These are phyloP conservation scores for Lumbricus terrestris DNA, from an alignment of 2,888 invertebrate species.

Conservation along the genomic window DNA sequence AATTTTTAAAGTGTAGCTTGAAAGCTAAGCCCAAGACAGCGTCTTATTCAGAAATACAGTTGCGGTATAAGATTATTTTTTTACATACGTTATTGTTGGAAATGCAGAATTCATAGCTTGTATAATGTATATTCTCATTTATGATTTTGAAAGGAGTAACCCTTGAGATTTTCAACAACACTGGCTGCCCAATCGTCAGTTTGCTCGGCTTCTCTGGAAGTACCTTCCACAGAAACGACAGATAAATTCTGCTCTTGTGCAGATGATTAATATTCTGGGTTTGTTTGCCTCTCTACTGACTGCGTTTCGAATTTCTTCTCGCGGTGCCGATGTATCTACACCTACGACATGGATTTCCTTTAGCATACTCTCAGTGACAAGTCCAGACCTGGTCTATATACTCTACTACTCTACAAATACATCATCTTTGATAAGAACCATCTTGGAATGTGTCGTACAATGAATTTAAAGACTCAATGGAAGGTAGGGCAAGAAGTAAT, in stretches of 20 bases:
- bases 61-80: no score
- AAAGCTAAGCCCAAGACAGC: no score
- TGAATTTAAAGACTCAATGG: no score
- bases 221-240: conserved; percentile 75
- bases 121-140: no score
- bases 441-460: conserved; percentile 27
- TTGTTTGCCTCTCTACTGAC: conserved; percentile 67
- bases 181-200: conserved; percentile 52
- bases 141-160: no score
- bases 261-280: conserved; percentile 66
- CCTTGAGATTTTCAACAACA: not conserved
- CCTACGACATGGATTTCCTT: conserved; percentile 34
- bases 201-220: conserved; percentile 79
- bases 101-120: no score
- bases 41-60: no score
- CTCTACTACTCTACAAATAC: conserved; percentile 34
- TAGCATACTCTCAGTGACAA: conserved; percentile 19
- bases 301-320: conserved; percentile 68
- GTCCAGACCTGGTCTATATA: not conserved
- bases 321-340: not conserved
- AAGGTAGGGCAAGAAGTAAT: not conserved
- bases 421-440: not conserved
- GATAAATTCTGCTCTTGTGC: conserved; percentile 70
- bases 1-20: no score
- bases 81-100: no score